phyloP scores from a whole-genome alignment of 2,888 invertebrate species.

The Sphaeridia pumilis region DNA sequence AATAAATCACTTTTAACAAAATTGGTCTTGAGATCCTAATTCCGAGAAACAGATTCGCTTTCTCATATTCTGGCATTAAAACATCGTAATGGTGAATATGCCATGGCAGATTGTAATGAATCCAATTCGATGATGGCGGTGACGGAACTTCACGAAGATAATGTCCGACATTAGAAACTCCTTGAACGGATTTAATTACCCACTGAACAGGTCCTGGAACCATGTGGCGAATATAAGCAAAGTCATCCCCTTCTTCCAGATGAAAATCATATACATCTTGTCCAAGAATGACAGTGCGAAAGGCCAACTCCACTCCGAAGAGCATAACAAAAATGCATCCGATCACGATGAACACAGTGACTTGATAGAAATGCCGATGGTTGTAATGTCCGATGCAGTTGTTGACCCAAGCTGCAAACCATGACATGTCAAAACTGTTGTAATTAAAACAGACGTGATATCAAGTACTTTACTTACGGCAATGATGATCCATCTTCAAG shows the following conservation, averaged over 20 bases:
- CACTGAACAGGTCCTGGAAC: constrained; percentile 9
- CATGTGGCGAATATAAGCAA: not conserved
- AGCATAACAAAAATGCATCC: constrained; percentile 73
- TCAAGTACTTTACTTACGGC: constrained; percentile 64
- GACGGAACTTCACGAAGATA: too few relatives aligned
- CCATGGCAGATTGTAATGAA: too few relatives aligned
- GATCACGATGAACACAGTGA: constrained; percentile 78
- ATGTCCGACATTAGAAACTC: too few relatives aligned
- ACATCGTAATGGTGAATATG: too few relatives aligned
- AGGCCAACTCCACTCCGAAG: constrained; percentile 68
- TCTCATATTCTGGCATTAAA: constrained; percentile 7
- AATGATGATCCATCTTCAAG: constrained; percentile 95
- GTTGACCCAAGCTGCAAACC: constrained; percentile 76
- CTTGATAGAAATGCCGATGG: constrained; percentile 85
- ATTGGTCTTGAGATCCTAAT: constrained; percentile 12
- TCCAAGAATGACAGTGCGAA: constrained; percentile 51
- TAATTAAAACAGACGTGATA: too few relatives aligned
- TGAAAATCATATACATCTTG: constrained; percentile 18
- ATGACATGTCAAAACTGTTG: too few relatives aligned
- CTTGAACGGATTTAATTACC: too few relatives aligned
- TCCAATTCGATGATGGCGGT: too few relatives aligned
- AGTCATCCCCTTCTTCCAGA: not conserved
- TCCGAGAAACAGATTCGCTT: constrained; percentile 20
- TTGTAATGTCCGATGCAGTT: constrained; percentile 93
- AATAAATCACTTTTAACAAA: constrained; percentile 18